A percentile compares a stretch with the other conserved stretches of the same genome.
These are phyloP conservation scores for Sarcophaga caerulescens DNA, from an alignment of 2,888 invertebrate genomes.

Conservation along the genomic window DNA sequence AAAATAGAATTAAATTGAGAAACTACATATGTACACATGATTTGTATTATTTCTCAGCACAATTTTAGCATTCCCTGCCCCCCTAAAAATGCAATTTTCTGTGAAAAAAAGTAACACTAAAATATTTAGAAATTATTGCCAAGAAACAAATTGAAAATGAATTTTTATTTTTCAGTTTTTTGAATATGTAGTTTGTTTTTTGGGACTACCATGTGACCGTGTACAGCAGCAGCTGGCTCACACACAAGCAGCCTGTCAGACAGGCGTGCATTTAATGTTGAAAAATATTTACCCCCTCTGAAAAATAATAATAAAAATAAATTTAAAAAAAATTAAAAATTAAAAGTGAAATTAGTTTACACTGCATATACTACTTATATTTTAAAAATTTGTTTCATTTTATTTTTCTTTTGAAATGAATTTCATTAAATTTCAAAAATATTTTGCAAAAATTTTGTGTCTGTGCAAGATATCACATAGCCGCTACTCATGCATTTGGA, in stretches of 20 bases:
- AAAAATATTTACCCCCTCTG: not conserved
- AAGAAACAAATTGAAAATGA: not conserved
- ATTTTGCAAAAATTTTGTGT: constrained; percentile 17
- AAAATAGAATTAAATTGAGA: not conserved
- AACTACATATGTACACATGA: not conserved
- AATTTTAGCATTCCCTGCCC: not conserved
- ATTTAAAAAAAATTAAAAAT: not conserved
- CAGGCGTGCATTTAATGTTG: not conserved
- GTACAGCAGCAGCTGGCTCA: not conserved
- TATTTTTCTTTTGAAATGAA: constrained; percentile 13
- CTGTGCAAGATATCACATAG: constrained; percentile 54
- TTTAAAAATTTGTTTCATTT: not conserved
- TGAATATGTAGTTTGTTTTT: not conserved
- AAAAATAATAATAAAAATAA: not conserved
- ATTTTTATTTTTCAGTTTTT: not conserved
- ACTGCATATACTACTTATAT: not conserved
- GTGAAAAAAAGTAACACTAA: not conserved
- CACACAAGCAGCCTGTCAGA: not conserved
- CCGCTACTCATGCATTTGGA: not conserved
- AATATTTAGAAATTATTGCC: constrained; percentile 31
- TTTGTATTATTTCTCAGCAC: not conserved
- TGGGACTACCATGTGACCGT: not conserved
- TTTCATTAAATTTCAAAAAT: constrained; percentile 36
- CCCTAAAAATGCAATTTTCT: not conserved
- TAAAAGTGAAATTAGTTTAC: constrained; percentile 11